Evolutionary conservation across 64 coral and sea anemone genomes (phyloP), one percentile per base, ranked within the genome.

Genomic region (Montipora capricornis): DNA sequence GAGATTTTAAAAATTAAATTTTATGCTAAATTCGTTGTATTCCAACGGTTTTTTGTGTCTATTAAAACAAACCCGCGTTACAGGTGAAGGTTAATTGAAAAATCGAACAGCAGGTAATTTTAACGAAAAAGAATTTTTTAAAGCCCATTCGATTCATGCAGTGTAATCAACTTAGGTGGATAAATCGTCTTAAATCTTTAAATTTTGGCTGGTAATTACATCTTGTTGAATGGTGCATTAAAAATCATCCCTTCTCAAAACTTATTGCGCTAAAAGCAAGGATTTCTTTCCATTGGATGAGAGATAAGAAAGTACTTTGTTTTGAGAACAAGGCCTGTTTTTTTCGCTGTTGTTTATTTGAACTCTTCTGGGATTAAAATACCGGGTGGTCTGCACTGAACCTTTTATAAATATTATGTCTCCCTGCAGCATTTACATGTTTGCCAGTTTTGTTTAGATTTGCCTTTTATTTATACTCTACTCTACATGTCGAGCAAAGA

Each of bases 1-100:
- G 9, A 37, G 17, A 49, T 71, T 24, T 8, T 57, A 57, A 57
- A 57, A 64, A 67, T 83, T 66, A 68, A 83, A 83, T 68, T 3
- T 68, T 1, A 49, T 26, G 44, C 44, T 22, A 17, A 86, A 71
- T 50, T 70, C 8, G 16, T 49, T 71, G 62, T 86, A 17, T 70
- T 50, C 44, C 47, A 19, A 47, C 6, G 62, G 26, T 86, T 49
- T 37, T 37, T 19, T 50, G 44, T 6, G 5, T 14, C 37, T 13
- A 16, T 86, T 73, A 20, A 86, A 86, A 67, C 80, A 55, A 84
- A 49, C 61, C 46, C 44, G 64, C 10, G 19, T 17, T 68, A 68
- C 14, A 14, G 0, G 0, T 12, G 81, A 37, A 37, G 29, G 29
- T 84, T 84, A 68, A 84, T 84, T 83, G 80, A 83, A 83, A 83